These are phyloP conservation scores for Eulemur mongoz DNA, from an alignment of 2,797 vertebrate genomes.

Conservation along the genomic window DNA sequence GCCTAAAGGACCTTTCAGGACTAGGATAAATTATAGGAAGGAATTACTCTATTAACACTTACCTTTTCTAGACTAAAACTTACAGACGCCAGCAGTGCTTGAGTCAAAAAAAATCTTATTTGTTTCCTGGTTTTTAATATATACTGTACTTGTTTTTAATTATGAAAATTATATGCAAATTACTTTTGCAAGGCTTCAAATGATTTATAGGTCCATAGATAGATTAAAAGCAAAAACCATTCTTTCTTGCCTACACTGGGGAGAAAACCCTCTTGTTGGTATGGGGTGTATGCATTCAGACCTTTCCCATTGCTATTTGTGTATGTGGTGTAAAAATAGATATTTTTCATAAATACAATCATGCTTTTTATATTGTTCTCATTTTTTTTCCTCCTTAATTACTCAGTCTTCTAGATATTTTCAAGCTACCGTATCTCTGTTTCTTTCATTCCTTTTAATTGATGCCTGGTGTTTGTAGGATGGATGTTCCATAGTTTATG, in stretches of 20 bases:
- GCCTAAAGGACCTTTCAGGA: background rate
- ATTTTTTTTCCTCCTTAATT: background rate
- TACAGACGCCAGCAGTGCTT: background rate
- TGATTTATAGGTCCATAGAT: background rate
- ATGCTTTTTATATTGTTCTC: background rate
- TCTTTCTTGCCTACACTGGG: background rate
- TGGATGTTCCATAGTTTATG: background rate
- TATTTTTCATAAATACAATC: background rate
- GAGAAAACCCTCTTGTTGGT: background rate
- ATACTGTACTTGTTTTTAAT: background rate
- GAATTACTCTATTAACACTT: background rate
- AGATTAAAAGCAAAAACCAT: background rate
- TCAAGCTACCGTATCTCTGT: background rate
- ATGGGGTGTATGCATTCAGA: background rate
- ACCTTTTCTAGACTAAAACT: background rate
- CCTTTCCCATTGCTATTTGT: background rate
- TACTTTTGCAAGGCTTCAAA: background rate
- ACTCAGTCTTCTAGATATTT: background rate
- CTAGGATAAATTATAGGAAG: background rate
- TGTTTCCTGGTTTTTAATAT: background rate
- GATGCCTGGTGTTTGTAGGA: background rate
- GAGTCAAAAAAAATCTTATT: background rate
- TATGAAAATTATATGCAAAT: background rate
- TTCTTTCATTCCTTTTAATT: background rate
- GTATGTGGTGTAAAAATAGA: background rate